Evolutionary conservation across 2,888 invertebrate genomes (phyloP), one percentile per base, ranked within the genome.

Genomic region (Megalurothrips usitatus): DNA sequence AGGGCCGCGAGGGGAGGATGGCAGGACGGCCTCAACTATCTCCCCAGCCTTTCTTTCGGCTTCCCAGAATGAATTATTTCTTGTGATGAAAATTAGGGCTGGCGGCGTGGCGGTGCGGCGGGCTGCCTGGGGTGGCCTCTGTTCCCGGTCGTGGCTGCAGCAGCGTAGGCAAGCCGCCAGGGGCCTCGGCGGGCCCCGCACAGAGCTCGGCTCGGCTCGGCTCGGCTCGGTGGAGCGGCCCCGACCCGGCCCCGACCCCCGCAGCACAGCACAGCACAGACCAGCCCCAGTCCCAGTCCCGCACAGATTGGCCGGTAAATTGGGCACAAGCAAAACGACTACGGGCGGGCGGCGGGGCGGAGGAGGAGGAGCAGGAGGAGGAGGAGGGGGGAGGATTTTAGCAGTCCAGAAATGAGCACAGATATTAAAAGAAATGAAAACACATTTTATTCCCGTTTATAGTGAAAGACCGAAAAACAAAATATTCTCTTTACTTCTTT

Each of bases 81-180:
- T 75, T 12, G 68, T 75, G 68, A 75, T 75, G 26, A 23, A n/a
- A 75, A 75, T 75, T 75, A 75, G 68, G 68, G 68, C 12, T 26
- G 0, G 23, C 68, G 63, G 19, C 63, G 63, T n/a, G 23, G 8
- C 9, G 23, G 23, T 23, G 68, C 11, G 34, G 34, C 6, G 34
- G 34, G 34, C 34, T 43, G 34, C 3, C 34, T 43, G 34, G 34
- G 34, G 34, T 2, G 2, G 34, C 34, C 6, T 6, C 34, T 43
- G 34, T 43, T 43, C 34, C 34, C 6, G 34, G 34, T 6, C 34
- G 34, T 43, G 34, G 34, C 6, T 43, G 34, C n/a, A n/a, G n/a
- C n/a, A n/a, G n/a, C n/a, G n/a, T n/a, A n/a, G n/a, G n/a, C n/a
- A n/a, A n/a, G n/a, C n/a, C n/a, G n/a, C n/a, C n/a, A n/a, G n/a